Evolutionary conservation across 2,113 vertebrate species (phyloP).

Genomic region (Cyprinodon tularosa): DNA sequence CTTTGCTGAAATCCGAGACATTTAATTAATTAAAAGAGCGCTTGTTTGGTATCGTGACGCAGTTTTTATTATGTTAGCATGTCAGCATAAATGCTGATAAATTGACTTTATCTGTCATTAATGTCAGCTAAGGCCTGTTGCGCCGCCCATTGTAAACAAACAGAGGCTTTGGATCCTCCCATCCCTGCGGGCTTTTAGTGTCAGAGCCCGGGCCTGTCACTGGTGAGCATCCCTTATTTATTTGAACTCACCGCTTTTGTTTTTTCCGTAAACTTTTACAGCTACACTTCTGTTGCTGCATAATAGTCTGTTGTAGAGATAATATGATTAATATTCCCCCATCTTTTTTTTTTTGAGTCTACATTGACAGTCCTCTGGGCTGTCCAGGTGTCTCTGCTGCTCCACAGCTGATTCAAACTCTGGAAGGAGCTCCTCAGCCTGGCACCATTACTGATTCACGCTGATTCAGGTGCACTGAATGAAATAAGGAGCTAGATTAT

Average conservation of each 20-base stretch:
- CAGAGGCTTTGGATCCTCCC: neutral
- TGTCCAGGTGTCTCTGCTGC: neutral
- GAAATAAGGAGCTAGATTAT: no score
- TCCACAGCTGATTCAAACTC: neutral
- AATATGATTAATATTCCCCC: no score
- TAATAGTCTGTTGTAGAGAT: no score
- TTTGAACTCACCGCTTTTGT: no score
- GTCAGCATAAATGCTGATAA: neutral
- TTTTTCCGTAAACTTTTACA: neutral
- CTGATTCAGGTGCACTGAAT: no score
- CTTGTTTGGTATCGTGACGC: neutral
- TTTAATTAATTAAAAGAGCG: neutral
- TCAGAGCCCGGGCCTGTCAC: no score
- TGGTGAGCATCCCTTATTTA: no score
- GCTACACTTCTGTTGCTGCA: no score
- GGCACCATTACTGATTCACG: no score
- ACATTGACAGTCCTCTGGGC: no score
- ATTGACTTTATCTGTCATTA: neutral
- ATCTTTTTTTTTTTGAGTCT: no score
- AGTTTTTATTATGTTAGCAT: neutral
- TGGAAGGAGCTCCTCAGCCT: neutral
- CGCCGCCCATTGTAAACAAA: conserved; percentile 39
- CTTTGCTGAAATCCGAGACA: neutral
- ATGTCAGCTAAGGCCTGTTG: conserved; percentile 17
- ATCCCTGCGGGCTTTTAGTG: neutral